phyloP scores from a whole-genome alignment of 2,888 invertebrate genomes.

The Ceratothoa steindachneri region DNA sequence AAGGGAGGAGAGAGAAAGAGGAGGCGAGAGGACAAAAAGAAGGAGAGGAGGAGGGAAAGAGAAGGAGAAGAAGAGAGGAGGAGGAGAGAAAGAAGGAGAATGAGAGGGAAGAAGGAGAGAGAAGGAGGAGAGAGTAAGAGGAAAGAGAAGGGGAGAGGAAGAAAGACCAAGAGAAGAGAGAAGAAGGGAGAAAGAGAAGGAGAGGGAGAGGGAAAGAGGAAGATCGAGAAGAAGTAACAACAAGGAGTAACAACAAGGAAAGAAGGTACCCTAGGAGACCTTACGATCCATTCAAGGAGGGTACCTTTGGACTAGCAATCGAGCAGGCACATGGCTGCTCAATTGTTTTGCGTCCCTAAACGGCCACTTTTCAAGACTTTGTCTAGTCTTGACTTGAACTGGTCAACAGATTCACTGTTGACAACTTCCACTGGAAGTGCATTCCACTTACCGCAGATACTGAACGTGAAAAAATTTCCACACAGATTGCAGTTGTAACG shows the following conservation, averaged over 20 bases:
- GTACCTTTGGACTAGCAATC: not conserved
- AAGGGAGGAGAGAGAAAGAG: not conserved
- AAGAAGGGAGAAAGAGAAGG: not conserved
- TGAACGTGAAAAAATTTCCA: no score
- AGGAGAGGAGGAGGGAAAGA: not conserved
- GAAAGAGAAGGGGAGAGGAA: not conserved
- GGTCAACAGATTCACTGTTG: no score
- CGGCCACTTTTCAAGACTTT: no score
- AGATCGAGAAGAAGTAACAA: not conserved
- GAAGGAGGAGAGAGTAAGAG: not conserved
- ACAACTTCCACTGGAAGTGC: no score
- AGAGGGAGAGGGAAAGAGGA: not conserved
- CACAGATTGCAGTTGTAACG: no score
- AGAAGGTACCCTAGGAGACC: not conserved
- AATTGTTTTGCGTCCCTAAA: no score
- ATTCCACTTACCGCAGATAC: no score
- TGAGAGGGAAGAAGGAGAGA: not conserved
- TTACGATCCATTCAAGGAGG: not conserved
- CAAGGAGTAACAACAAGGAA: no score
- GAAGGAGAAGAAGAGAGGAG: not conserved
- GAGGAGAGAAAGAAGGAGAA: not conserved
- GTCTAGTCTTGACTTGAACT: no score
- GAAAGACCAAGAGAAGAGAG: no score
- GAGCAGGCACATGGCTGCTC: no score
- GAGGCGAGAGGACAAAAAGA: not conserved